phyloP scores from a whole-genome alignment of 2,113 vertebrate species.

The Ptilonorhynchus violaceus region DNA sequence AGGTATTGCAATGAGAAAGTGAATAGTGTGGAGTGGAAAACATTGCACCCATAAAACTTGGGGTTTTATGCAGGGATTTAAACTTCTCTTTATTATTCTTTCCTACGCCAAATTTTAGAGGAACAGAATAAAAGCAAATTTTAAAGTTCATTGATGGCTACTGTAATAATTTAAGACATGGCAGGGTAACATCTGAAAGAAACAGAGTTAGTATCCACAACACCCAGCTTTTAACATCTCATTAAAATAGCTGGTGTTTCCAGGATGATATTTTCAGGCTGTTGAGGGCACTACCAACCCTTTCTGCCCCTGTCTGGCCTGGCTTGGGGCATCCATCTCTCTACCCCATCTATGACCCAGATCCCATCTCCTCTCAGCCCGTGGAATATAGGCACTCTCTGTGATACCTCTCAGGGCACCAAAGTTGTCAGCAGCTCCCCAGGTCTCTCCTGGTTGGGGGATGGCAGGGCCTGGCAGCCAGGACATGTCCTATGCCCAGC shows the following conservation, averaged over 20 bases:
- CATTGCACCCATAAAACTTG: neutral
- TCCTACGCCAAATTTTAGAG: neutral
- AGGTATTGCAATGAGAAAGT: constrained; percentile 52
- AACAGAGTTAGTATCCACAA: neutral
- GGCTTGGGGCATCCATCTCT: too few species aligned
- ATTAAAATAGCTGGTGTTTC: neutral
- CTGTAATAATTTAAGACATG: neutral
- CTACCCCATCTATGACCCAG: rapidly evolving
- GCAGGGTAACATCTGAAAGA: neutral
- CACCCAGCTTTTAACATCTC: rapidly evolving
- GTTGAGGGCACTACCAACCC: rapidly evolving
- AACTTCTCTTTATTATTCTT: neutral
- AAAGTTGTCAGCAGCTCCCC: neutral
- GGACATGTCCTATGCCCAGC: rapidly evolving
- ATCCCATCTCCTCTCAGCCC: neutral
- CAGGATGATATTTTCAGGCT: neutral
- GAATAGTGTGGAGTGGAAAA: neutral
- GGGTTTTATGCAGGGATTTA: neutral
- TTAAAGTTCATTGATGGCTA: neutral
- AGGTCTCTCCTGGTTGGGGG: rapidly evolving
- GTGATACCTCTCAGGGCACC: too few species aligned
- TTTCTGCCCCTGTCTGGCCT: neutral
- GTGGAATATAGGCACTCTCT: rapidly evolving
- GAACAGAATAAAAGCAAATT: neutral
- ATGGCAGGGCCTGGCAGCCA: neutral